Percentiles rank a stretch among this genome's conserved stretches.
phyloP scores from a whole-genome alignment of 2,113 vertebrate species.

The Mixornis gularis region DNA sequence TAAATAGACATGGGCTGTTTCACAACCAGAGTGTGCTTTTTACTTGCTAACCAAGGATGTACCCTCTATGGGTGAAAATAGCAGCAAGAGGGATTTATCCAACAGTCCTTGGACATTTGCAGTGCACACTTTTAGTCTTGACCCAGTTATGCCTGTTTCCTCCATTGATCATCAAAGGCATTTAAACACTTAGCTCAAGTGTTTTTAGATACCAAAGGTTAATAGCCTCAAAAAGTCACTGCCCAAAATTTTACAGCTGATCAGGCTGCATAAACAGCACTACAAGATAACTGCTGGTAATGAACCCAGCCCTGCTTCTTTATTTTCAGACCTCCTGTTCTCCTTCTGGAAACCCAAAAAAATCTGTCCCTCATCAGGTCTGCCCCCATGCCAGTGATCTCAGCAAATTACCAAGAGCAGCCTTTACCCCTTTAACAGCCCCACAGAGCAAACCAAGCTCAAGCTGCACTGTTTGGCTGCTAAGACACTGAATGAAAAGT shows the following conservation, averaged over 20 bases:
- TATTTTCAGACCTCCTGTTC: not conserved
- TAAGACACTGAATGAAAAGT: not conserved
- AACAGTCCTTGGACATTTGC: not conserved
- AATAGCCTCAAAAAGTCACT: not conserved
- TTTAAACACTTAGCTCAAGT: not conserved
- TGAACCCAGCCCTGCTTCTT: not conserved
- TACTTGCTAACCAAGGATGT: not conserved
- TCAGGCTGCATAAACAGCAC: not conserved
- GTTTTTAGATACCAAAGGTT: not conserved
- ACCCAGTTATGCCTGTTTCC: not conserved
- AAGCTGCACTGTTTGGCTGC: not conserved
- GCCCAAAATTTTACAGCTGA: not conserved
- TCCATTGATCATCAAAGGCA: not conserved
- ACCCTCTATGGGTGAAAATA: not conserved
- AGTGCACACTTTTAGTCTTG: not conserved
- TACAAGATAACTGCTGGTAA: not conserved
- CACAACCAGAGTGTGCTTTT: not conserved
- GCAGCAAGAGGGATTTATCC: not conserved
- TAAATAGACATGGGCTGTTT: not conserved
- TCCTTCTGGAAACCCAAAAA: not conserved
- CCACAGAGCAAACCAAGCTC: not conserved
- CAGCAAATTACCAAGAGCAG: not conserved
- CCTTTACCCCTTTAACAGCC: not conserved
- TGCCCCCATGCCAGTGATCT: rapidly evolving
- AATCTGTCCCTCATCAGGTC: not conserved